A percentile compares a stretch with the other conserved stretches of the same genome.
Evolutionary conservation across 1,140 invertebrate species (phyloP).

Genomic region (Linepithema humile): DNA sequence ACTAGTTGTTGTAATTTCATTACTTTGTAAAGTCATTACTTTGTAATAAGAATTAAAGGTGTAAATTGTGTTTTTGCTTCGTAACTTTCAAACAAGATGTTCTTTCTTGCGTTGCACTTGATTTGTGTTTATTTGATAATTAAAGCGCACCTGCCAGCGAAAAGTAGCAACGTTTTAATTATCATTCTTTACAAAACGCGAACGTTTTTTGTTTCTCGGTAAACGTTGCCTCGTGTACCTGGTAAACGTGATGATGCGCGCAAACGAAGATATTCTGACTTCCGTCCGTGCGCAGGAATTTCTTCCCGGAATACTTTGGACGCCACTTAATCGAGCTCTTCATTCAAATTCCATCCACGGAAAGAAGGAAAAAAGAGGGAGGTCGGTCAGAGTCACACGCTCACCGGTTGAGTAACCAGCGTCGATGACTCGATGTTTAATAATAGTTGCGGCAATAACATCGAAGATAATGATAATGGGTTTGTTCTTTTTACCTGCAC

Average conservation of each 20-base stretch:
- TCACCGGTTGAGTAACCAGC: conserved; percentile 17
- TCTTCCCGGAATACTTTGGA: conserved; percentile 35
- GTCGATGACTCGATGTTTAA: conserved; percentile 36
- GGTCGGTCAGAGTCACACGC: conserved; percentile 20
- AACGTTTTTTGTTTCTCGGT: not conserved
- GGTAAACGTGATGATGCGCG: conserved; percentile 19
- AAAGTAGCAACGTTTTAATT: conserved; percentile 14
- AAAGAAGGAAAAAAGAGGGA: conserved; percentile 1
- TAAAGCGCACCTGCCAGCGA: not conserved
- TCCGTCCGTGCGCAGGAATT: conserved; percentile 42
- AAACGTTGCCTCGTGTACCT: conserved; percentile 29
- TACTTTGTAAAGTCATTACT: no score
- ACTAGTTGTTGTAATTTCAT: not conserved
- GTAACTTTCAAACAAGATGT: not conserved
- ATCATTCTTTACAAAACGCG: conserved; percentile 4
- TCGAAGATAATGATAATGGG: conserved; percentile 14
- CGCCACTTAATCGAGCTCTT: conserved; percentile 18
- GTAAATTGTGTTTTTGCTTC: not conserved
- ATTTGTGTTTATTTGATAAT: conserved; percentile 11
- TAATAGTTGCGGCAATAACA: conserved; percentile 20
- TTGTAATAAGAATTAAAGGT: not conserved
- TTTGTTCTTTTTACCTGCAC: not conserved
- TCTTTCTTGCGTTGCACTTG: not conserved
- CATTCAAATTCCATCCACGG: conserved; percentile 36
- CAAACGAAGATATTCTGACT: conserved; percentile 19